Conservation (phyloP, 2,113 vertebrate genomes). For the Silurus glanis region DNA sequence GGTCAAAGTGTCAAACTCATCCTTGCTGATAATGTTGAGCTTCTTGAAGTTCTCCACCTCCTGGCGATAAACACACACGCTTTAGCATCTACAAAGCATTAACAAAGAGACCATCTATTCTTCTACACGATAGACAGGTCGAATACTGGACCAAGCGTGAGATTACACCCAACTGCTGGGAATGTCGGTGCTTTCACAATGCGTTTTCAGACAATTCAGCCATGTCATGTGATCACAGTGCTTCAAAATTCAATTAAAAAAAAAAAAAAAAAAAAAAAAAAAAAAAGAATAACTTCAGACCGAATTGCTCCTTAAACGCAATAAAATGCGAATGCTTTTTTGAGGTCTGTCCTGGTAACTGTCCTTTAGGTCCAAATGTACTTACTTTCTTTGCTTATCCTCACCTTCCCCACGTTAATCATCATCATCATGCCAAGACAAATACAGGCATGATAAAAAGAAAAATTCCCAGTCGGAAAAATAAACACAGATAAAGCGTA, state of each 20-base stretch:
- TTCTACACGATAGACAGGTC: slow-evolving; percentile 58
- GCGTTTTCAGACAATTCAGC: background rate
- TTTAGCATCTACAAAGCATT: background rate
- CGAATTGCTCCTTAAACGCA: background rate
- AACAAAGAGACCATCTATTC: no score
- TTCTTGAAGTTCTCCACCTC: slow-evolving; percentile 91
- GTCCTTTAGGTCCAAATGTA: background rate
- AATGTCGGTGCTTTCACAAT: background rate
- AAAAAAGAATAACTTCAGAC: background rate
- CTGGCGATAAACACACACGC: slow-evolving; percentile 63
- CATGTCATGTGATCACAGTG: background rate
- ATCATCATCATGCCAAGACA: background rate
- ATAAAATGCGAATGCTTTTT: background rate
- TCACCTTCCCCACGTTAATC: background rate
- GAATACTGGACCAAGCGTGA: background rate
- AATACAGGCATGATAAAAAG: slow-evolving; percentile 47
- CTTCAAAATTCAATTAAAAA: background rate
- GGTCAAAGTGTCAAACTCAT: slow-evolving; percentile 81
- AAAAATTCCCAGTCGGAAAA: slow-evolving; percentile 2
- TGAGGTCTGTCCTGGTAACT: background rate
- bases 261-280: background rate
- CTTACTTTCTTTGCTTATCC: background rate
- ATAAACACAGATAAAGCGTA: slow-evolving; percentile 17
- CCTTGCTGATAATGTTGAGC: slow-evolving; percentile 84
- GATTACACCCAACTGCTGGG: no score